These are phyloP conservation scores for Dysidea cf. avara DNA, from an alignment of 37 sponge, comb jelly and placozoan species.

Conservation along the genomic window DNA sequence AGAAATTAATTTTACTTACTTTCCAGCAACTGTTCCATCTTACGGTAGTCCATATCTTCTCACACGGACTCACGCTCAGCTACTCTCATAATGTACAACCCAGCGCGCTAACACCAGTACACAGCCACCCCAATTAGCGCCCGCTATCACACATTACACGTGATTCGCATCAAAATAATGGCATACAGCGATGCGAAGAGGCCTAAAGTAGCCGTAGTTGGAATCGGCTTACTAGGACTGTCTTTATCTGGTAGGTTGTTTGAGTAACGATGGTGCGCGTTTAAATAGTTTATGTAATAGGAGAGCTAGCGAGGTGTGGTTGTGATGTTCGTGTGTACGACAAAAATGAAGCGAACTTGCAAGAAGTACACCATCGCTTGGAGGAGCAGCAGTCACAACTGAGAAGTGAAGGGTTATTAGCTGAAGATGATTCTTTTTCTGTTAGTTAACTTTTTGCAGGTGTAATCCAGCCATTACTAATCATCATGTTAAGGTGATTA, in stretches of 20 bases:
- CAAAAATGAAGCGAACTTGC: slow-evolving; percentile 7
- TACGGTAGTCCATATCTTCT: slow-evolving; percentile 48
- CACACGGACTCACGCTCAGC: too few species aligned
- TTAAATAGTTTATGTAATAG: background rate
- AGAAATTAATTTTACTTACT: slow-evolving; percentile 8
- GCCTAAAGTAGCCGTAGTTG: slow-evolving; percentile 26
- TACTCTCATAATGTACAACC: too few species aligned
- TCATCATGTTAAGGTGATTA: background rate
- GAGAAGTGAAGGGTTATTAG: slow-evolving; percentile 1
- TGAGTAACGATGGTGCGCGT: background rate
- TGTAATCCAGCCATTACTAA: too few species aligned
- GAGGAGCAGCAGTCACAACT: slow-evolving; percentile 23
- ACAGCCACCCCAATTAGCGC: too few species aligned
- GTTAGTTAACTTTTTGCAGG: background rate
- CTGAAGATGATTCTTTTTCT: background rate
- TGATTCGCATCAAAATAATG: too few species aligned
- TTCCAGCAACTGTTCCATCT: slow-evolving; percentile 47
- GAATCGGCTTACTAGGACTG: slow-evolving; percentile 19
- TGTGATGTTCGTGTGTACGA: slow-evolving; percentile 36
- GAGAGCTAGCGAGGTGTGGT: slow-evolving; percentile 38
- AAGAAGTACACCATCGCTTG: slow-evolving; percentile 23
- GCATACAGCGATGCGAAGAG: background rate
- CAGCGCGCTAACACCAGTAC: too few species aligned
- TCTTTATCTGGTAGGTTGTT: slow-evolving; percentile 28
- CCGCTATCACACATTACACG: too few species aligned